phyloP scores from a whole-genome alignment of 1,140 invertebrate genomes.

The Manduca sexta region DNA sequence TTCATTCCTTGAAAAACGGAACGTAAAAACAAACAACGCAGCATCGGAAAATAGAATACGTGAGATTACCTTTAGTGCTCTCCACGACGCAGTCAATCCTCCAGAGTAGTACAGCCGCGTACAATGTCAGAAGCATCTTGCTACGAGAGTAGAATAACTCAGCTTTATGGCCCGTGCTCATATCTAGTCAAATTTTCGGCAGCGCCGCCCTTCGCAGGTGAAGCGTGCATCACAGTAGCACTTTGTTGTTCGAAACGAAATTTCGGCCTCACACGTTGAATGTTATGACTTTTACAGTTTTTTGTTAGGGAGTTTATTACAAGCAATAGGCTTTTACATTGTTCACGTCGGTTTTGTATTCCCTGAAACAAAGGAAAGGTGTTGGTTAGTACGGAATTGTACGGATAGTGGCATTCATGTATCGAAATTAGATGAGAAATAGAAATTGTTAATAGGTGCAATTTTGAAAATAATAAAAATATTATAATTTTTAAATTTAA shows the following conservation, averaged over 20 bases:
- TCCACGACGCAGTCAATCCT: constrained; percentile 56
- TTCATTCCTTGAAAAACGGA: too few species aligned
- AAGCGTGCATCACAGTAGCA: constrained; percentile 38
- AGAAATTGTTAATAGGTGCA: too few species aligned
- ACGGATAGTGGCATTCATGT: too few species aligned
- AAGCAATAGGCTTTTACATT: neutral
- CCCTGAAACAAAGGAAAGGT: constrained; percentile 2
- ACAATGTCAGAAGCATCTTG: constrained; percentile 57
- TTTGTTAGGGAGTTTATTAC: neutral
- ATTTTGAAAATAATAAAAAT: too few species aligned
- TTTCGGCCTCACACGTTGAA: constrained; percentile 12
- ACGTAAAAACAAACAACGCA: too few species aligned
- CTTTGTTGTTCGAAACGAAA: constrained; percentile 25
- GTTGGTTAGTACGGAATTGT: too few species aligned
- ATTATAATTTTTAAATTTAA: too few species aligned
- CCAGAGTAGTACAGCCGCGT: constrained; percentile 49
- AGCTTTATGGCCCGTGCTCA: constrained; percentile 44
- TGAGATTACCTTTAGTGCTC: constrained; percentile 59
- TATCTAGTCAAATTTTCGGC: constrained; percentile 37
- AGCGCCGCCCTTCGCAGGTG: constrained; percentile 28
- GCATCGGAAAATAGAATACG: constrained; percentile 6
- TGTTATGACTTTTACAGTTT: neutral
- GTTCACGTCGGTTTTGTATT: neutral
- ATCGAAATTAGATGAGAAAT: too few species aligned
- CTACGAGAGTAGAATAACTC: constrained; percentile 25